phyloP scores from a whole-genome alignment of 2,888 invertebrate genomes.

The Caenorhabditis macrosperma region DNA sequence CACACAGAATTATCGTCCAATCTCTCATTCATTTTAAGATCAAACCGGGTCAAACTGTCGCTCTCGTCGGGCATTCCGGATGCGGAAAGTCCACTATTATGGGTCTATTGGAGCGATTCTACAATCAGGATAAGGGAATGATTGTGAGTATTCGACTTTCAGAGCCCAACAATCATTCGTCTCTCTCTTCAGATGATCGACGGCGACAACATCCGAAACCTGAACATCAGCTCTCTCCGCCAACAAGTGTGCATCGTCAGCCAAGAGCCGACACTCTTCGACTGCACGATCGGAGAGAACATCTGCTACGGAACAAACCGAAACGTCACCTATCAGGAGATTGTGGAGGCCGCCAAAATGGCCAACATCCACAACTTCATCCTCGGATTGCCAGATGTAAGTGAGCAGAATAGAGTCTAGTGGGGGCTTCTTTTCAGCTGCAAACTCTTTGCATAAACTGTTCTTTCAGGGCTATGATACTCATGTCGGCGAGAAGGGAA shows the following conservation, averaged over 20 bases:
- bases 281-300: slow-evolving; percentile 84
- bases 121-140: slow-evolving; percentile 86
- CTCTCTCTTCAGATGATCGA: slow-evolving; percentile 81
- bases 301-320: slow-evolving; percentile 88
- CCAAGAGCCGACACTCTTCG: slow-evolving; percentile 72
- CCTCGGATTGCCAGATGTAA: slow-evolving; percentile 79
- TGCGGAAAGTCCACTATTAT: slow-evolving; percentile 81
- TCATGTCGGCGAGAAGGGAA: slow-evolving; percentile 81
- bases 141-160: slow-evolving; percentile 84
- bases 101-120: slow-evolving; percentile 87
- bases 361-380: slow-evolving; percentile 82
- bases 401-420: too few species aligned
- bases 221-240: slow-evolving; percentile 86
- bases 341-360: slow-evolving; percentile 80
- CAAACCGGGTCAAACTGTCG: slow-evolving; percentile 75
- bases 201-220: slow-evolving; percentile 84
- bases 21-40: slow-evolving; percentile 63
- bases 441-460: not conserved
- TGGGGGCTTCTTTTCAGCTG: not conserved
- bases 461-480: slow-evolving; percentile 79
- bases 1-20: too few species aligned
- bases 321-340: slow-evolving; percentile 78
- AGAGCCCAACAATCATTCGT: too few species aligned
- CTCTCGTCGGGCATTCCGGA: slow-evolving; percentile 78
- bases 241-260: slow-evolving; percentile 82